Conservation (phyloP, 2,888 invertebrate genomes). For the Byasa hedistus region DNA sequence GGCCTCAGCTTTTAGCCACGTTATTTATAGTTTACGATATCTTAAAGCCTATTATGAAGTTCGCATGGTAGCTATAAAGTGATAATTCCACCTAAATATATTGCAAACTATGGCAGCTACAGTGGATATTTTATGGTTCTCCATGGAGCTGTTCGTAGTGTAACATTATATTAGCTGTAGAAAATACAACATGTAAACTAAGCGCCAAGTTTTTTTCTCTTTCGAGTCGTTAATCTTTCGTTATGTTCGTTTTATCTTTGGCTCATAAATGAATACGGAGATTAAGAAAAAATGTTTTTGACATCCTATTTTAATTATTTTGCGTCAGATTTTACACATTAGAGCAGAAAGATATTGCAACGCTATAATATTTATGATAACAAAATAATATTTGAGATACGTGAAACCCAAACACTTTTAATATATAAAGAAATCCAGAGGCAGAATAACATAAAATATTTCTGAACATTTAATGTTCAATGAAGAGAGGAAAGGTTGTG, state of each 20-base stretch:
- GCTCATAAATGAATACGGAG: background rate
- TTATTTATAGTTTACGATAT: conserved; percentile 37
- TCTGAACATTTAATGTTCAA: no score
- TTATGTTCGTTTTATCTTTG: conserved; percentile 26
- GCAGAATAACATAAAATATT: no score
- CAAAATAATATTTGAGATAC: no score
- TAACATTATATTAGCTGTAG: conserved; percentile 37
- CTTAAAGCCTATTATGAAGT: conserved; percentile 37
- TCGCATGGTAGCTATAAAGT: conserved; percentile 38
- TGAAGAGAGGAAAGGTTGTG: no score
- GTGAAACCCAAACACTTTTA: no score
- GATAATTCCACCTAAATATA: conserved; percentile 46
- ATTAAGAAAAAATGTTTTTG: background rate
- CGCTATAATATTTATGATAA: no score
- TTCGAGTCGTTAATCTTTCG: conserved; percentile 39
- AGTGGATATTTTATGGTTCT: conserved; percentile 42
- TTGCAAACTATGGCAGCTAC: conserved; percentile 40
- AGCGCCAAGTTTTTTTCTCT: conserved; percentile 36
- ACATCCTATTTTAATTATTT: background rate
- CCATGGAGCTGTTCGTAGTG: conserved; percentile 38
- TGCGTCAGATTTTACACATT: background rate
- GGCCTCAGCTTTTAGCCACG: conserved; percentile 25
- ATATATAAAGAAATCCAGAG: no score
- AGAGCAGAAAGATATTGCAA: no score
- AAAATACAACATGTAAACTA: conserved; percentile 40